Conservation (phyloP, 30 jellyfish, hydroid and myxozoan genomes). For the Catostylus mosaicus region DNA sequence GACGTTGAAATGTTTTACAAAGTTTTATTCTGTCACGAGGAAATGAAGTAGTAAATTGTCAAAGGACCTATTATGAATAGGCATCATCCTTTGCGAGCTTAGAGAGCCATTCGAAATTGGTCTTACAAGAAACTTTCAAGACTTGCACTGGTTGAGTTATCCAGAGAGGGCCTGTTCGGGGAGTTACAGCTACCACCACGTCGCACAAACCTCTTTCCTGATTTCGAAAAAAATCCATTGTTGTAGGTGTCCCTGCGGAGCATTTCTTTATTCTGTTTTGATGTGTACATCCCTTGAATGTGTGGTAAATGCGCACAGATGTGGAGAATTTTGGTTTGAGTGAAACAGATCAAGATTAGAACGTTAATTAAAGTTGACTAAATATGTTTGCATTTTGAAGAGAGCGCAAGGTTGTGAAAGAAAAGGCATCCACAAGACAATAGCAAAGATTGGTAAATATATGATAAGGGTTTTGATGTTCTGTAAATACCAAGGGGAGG, state of each 20-base stretch:
- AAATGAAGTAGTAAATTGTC: background rate
- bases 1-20: constrained; percentile 26
- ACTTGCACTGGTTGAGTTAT: too few species aligned
- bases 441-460: background rate
- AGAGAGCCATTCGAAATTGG: too few species aligned
- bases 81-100: too few species aligned
- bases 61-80: background rate
- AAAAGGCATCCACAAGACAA: background rate
- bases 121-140: too few species aligned
- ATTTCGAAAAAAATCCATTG: too few species aligned
- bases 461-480: background rate
- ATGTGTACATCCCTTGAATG: too few species aligned
- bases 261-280: too few species aligned
- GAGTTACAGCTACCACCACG: too few species aligned
- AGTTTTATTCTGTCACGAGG: constrained; percentile 7
- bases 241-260: too few species aligned
- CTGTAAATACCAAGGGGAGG: background rate
- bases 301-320: background rate
- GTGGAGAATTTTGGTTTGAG: background rate
- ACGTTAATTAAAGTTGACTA: background rate
- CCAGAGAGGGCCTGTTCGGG: too few species aligned
- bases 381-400: background rate
- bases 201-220: too few species aligned
- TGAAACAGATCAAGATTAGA: too few species aligned
- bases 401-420: background rate